Conservation (phyloP, 2,888 invertebrate genomes). For the Drosophila cracens region DNA sequence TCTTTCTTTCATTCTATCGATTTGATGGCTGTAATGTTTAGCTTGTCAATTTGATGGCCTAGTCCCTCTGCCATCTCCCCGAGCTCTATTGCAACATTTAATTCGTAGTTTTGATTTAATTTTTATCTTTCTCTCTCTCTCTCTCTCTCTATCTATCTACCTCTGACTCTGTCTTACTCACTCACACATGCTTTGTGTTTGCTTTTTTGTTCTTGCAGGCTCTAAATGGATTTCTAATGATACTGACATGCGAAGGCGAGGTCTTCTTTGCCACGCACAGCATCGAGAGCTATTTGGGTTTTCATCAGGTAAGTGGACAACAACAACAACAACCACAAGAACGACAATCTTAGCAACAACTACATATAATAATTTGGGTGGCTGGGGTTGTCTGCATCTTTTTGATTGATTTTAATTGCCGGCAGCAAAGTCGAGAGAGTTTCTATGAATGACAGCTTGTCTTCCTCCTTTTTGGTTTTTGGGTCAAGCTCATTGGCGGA, state of each 20-base stretch:
- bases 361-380: conserved; percentile 4
- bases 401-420: conserved; percentile 78
- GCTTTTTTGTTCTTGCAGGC: conserved; percentile 88
- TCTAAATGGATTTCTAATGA: conserved; percentile 99
- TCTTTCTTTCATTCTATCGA: conserved; percentile 32
- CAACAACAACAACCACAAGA: conserved; percentile 15
- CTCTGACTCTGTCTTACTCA: neutral
- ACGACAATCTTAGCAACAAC: conserved; percentile 14
- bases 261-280: conserved; percentile 99
- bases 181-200: conserved; percentile 22
- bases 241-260: conserved; percentile 99
- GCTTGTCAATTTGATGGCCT: conserved; percentile 49
- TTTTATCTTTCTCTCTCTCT: conserved; percentile 32
- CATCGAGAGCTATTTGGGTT: conserved; percentile 99
- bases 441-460: conserved; percentile 45
- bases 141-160: neutral
- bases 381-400: conserved; percentile 26
- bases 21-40: conserved; percentile 44
- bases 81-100: conserved; percentile 54
- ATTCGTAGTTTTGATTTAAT: conserved; percentile 77
- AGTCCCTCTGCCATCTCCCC: conserved; percentile 6
- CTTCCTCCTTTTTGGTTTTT: conserved; percentile 43
- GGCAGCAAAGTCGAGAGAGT: conserved; percentile 15
- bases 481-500: conserved; percentile 69
- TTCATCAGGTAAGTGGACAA: conserved; percentile 95